Evolutionary conservation across 2,113 vertebrate species (phyloP).

Genomic region (Onychostoma macrolepis): DNA sequence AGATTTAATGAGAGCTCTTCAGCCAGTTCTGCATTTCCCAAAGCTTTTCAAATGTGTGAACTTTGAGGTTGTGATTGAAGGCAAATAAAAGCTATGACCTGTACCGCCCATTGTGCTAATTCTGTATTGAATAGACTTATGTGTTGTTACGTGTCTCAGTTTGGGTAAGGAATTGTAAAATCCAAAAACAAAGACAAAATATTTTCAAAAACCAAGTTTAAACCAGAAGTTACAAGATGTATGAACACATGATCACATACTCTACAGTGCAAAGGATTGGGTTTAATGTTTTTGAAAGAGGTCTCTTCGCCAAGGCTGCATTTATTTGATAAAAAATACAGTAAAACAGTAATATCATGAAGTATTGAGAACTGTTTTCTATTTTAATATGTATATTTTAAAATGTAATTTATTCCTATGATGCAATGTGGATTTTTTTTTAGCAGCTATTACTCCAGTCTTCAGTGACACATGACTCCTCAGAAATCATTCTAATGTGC

Average conservation of each 20-base stretch:
- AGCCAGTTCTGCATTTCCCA: slow-evolving; percentile 2
- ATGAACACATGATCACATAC: not conserved
- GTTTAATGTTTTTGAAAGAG: not conserved
- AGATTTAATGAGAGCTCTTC: slow-evolving; percentile 54
- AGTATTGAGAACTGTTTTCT: not conserved
- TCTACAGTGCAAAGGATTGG: not conserved
- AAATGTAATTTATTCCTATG: not conserved
- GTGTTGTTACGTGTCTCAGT: not conserved
- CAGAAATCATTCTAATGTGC: too few relatives aligned
- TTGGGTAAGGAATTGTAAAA: not conserved
- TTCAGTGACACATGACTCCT: not conserved
- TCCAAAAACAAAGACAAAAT: not conserved
- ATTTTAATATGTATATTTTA: not conserved
- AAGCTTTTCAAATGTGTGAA: slow-evolving; percentile 34
- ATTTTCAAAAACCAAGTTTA: not conserved
- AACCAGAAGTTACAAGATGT: not conserved
- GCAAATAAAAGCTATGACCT: not conserved
- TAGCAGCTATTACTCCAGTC: not conserved
- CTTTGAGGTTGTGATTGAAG: not conserved
- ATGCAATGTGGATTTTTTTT: not conserved
- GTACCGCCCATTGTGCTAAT: not conserved
- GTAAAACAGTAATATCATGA: not conserved
- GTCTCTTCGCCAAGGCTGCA: not conserved
- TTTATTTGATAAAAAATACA: not conserved
- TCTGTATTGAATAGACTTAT: not conserved